A percentile compares a stretch with the other conserved stretches of the same genome.
These are phyloP conservation scores for Crotalus helleri DNA, from an alignment of 2,113 vertebrate genomes.

Conservation along the genomic window DNA sequence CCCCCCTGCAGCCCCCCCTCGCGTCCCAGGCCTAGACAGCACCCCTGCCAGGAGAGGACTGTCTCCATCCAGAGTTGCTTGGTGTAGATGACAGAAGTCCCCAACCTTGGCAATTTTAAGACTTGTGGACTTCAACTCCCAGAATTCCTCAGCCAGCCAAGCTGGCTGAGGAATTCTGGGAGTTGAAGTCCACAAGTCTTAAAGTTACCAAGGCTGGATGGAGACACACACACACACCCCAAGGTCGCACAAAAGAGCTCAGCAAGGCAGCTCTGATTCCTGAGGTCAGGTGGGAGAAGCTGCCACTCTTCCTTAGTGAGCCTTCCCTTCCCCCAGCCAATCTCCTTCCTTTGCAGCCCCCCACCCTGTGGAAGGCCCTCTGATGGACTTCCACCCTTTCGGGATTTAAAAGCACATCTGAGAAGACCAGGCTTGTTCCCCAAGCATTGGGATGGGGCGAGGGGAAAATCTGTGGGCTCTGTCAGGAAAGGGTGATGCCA, in stretches of 20 bases:
- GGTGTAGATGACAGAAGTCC: no score
- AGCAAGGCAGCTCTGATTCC: neutral
- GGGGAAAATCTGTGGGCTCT: neutral
- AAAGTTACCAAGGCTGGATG: no score
- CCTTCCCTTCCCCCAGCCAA: neutral
- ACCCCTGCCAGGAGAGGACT: neutral
- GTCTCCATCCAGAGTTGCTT: neutral
- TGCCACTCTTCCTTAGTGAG: neutral
- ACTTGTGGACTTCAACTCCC: no score
- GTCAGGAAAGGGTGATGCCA: neutral
- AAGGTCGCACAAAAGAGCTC: neutral
- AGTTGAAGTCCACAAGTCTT: no score
- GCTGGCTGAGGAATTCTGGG: no score
- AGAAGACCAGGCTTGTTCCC: neutral
- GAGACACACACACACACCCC: no score
- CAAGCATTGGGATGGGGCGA: rapidly evolving
- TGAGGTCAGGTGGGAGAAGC: neutral
- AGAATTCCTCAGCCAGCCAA: no score
- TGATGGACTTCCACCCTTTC: neutral
- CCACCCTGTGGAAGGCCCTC: neutral
- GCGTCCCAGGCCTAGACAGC: neutral
- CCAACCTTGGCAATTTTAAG: no score
- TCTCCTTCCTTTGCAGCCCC: neutral
- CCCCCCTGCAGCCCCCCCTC: no score
- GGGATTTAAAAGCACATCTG: neutral